Percentiles rank a stretch among this genome's conserved stretches.
phyloP scores from a whole-genome alignment of 2,888 invertebrate genomes.

The Dryomyza anilis region DNA sequence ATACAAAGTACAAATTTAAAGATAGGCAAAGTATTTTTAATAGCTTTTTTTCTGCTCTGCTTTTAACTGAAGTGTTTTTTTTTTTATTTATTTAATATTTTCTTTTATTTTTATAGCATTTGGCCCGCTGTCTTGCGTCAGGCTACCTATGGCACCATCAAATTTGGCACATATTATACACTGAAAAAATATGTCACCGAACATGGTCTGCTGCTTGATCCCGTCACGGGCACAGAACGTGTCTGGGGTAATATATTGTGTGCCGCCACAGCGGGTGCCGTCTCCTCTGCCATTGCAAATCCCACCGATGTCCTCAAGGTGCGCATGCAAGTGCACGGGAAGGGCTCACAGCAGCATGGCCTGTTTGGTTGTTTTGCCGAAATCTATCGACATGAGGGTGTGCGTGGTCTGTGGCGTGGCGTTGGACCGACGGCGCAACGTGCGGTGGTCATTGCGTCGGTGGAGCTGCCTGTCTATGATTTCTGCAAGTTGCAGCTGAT shows the following conservation, averaged over 20 bases:
- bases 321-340: slow-evolving; percentile 79
- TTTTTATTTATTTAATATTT: slow-evolving; percentile 1
- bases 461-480: slow-evolving; percentile 93
- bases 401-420: slow-evolving; percentile 87
- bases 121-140: slow-evolving; percentile 91
- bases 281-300: slow-evolving; percentile 93
- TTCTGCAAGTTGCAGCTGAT: slow-evolving; percentile 79
- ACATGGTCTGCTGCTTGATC: slow-evolving; percentile 60
- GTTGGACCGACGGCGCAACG: slow-evolving; percentile 92
- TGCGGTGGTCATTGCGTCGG: slow-evolving; percentile 91
- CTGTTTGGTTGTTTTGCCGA: slow-evolving; percentile 80
- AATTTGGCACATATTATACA: slow-evolving; percentile 94
- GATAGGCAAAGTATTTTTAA: too few species aligned
- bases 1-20: too few species aligned
- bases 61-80: slow-evolving; percentile 7
- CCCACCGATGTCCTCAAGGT: slow-evolving; percentile 97
- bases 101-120: slow-evolving; percentile 67
- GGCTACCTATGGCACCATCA: slow-evolving; percentile 94
- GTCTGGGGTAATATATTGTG: slow-evolving; percentile 78
- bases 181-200: slow-evolving; percentile 74
- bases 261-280: slow-evolving; percentile 73
- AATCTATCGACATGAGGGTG: slow-evolving; percentile 83
- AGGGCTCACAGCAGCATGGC: slow-evolving; percentile 65
- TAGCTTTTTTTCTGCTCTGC: too few species aligned
- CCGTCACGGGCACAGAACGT: slow-evolving; percentile 63